Evolutionary conservation across 2,113 vertebrate species (phyloP).

Genomic region (Boulengeromyrus knoepffleri): DNA sequence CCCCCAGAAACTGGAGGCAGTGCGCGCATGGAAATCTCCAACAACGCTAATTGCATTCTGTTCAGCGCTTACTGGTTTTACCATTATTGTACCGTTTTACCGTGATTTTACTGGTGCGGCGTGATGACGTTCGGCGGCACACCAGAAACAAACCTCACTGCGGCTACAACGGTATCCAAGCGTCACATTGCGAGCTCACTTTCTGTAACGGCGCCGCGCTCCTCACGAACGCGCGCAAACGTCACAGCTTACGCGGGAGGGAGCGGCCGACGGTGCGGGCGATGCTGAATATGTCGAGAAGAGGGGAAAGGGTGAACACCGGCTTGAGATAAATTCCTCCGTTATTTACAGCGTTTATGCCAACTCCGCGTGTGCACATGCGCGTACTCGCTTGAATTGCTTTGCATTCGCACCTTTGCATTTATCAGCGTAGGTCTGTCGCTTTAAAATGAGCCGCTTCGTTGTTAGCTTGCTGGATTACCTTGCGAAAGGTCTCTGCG

Average conservation of each 20-base stretch:
- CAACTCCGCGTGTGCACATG: background rate
- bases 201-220: background rate
- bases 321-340: background rate
- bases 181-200: background rate
- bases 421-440: background rate
- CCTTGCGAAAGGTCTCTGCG: background rate
- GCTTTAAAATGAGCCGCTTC: background rate
- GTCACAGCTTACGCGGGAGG: conserved; percentile 4
- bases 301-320: background rate
- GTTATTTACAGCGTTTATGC: background rate
- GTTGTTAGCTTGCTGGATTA: background rate
- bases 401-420: background rate
- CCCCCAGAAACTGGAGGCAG: background rate
- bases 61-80: background rate
- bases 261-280: background rate
- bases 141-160: background rate
- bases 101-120: background rate
- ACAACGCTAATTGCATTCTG: background rate
- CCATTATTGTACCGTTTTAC: background rate
- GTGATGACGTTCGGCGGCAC: background rate
- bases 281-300: conserved; percentile 1
- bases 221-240: background rate
- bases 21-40: background rate
- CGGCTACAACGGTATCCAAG: background rate
- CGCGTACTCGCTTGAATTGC: background rate